Percentiles rank a stretch among this genome's conserved stretches.
Evolutionary conservation across 2,797 vertebrate species (phyloP).

Genomic region (Notamacropus eugenii): DNA sequence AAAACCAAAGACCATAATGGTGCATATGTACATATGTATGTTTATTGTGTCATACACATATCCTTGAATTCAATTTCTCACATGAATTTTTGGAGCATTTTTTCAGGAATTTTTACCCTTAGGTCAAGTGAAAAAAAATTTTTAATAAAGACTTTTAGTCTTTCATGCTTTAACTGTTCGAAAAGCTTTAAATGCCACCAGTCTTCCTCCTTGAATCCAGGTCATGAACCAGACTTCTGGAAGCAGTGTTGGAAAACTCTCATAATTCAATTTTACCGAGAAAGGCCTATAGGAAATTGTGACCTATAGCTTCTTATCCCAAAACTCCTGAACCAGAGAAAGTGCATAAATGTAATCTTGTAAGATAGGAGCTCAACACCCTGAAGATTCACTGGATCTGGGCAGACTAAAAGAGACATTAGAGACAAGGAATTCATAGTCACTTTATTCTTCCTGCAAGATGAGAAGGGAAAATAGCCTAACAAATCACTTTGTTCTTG

Average conservation of each 20-base stretch:
- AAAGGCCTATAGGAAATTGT: not conserved
- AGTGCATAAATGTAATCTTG: not conserved
- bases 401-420: too few relatives aligned
- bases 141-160: not conserved
- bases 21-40: not conserved
- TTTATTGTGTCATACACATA: constrained; percentile 8
- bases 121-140: not conserved
- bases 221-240: constrained; percentile 15
- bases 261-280: not conserved
- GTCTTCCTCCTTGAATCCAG: constrained; percentile 3
- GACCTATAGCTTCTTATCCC: not conserved
- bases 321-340: not conserved
- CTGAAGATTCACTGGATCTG: too few relatives aligned
- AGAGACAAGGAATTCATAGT: too few relatives aligned
- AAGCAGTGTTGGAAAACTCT: not conserved
- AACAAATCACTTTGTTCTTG: too few relatives aligned
- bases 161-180: not conserved
- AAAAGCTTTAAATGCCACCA: not conserved
- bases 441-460: too few relatives aligned
- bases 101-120: not conserved
- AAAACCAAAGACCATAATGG: not conserved
- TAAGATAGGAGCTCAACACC: too few relatives aligned
- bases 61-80: not conserved
- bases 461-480: too few relatives aligned
- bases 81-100: not conserved